phyloP scores from a whole-genome alignment of 1,140 invertebrate genomes.

The Neotoxoptera formosana region DNA sequence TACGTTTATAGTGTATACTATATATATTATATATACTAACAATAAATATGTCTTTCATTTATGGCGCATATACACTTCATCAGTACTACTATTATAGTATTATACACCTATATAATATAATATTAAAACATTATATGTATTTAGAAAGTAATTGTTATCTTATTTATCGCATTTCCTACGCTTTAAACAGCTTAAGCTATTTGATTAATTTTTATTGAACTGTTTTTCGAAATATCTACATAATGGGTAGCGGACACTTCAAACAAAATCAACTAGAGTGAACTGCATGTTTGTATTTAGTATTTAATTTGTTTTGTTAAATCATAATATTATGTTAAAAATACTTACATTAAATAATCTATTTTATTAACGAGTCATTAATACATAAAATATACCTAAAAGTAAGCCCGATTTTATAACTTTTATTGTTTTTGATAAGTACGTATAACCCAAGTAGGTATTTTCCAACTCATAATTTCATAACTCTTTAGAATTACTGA shows the following conservation, averaged over 20 bases:
- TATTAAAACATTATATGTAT: background rate
- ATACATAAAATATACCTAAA: background rate
- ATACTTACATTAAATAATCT: background rate
- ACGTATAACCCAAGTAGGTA: background rate
- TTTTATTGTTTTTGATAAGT: background rate
- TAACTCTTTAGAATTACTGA: background rate
- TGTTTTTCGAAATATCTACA: background rate
- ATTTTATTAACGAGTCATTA: background rate
- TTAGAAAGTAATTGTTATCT: slow-evolving; percentile 8
- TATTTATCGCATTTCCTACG: background rate
- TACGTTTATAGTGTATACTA: background rate
- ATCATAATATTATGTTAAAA: background rate
- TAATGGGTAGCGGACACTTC: background rate
- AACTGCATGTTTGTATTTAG: background rate
- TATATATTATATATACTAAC: background rate
- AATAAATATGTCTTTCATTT: slow-evolving; percentile 6
- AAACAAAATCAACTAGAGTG: background rate
- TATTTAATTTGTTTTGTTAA: background rate
- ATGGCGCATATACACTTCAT: background rate
- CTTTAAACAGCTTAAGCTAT: background rate
- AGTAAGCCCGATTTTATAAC: background rate
- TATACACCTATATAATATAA: background rate
- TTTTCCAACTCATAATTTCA: background rate
- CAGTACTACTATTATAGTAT: background rate
- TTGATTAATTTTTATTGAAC: background rate